phyloP scores from a whole-genome alignment of 2,113 vertebrate genomes.

The Scomber colias region DNA sequence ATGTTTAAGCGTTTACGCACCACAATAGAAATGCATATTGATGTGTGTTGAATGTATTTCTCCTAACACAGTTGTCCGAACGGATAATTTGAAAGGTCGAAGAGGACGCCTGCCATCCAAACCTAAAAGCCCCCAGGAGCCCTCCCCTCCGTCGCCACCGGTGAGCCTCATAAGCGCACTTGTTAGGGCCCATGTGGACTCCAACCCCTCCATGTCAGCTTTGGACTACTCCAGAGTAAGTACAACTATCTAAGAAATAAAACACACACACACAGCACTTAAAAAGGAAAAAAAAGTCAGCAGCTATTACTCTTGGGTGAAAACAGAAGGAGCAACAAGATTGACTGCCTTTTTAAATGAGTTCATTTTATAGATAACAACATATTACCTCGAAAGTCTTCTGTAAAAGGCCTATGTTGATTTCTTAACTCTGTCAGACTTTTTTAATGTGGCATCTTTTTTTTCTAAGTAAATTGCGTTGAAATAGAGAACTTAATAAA shows the following conservation, averaged over 20 bases:
- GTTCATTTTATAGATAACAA: slow-evolving; percentile 17
- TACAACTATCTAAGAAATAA: slow-evolving; percentile 30
- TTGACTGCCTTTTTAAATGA: slow-evolving; percentile 51
- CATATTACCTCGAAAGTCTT: slow-evolving; percentile 65
- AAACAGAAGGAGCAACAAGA: slow-evolving; percentile 29
- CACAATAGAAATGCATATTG: not conserved
- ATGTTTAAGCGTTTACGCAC: slow-evolving; percentile 19
- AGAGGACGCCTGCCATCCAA: slow-evolving; percentile 98
- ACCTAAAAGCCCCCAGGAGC: slow-evolving; percentile 98
- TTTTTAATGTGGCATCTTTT: slow-evolving; percentile 82
- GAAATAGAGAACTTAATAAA: slow-evolving; percentile 88
- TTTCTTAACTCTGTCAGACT: slow-evolving; percentile 71
- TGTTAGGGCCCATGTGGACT: slow-evolving; percentile 98
- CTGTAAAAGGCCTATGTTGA: slow-evolving; percentile 33
- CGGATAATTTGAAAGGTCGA: slow-evolving; percentile 97
- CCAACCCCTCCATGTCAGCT: slow-evolving; percentile 97
- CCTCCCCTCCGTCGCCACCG: slow-evolving; percentile 95
- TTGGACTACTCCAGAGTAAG: slow-evolving; percentile 98
- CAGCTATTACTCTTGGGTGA: not conserved
- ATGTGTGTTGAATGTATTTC: slow-evolving; percentile 16
- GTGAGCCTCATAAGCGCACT: slow-evolving; percentile 98
- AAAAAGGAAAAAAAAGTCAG: not conserved
- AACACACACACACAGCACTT: slow-evolving; percentile 2
- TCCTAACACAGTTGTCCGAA: slow-evolving; percentile 91
- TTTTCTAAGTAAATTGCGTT: slow-evolving; percentile 87